Percentiles rank a stretch among this genome's conserved stretches.
phyloP scores from a whole-genome alignment of 2,113 vertebrate species.

The Rhabdomys dilectus region DNA sequence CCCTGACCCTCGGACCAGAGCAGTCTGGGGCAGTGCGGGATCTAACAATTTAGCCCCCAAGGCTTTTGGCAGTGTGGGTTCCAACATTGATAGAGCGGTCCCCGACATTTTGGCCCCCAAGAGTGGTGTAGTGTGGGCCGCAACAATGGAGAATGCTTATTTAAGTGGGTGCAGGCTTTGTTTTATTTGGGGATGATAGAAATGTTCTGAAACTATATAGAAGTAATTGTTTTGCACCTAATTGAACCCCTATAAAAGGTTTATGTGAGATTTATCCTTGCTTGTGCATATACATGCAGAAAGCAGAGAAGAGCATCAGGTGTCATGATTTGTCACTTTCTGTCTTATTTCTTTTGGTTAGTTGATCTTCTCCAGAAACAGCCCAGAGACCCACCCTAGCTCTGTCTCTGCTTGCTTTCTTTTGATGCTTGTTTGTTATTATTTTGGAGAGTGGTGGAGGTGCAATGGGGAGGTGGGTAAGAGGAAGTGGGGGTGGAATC shows the following conservation, averaged over 20 bases:
- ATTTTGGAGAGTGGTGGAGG: neutral
- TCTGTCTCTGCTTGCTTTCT: neutral
- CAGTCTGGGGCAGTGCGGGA: too few species aligned
- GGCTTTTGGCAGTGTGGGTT: too few species aligned
- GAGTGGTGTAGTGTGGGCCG: too few species aligned
- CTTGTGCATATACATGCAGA: neutral
- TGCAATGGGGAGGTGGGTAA: neutral
- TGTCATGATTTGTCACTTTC: neutral
- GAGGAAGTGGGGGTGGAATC: neutral
- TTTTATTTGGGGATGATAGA: neutral
- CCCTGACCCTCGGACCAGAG: too few species aligned
- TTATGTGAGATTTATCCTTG: neutral
- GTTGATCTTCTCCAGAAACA: neutral
- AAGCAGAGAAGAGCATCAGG: neutral
- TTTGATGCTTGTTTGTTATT: neutral
- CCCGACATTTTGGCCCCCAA: too few species aligned
- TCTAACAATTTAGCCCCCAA: too few species aligned
- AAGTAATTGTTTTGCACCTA: neutral
- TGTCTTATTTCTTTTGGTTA: neutral
- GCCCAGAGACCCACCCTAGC: neutral
- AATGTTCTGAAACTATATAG: constrained; percentile 1
- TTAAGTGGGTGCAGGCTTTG: neutral
- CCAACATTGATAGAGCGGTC: too few species aligned
- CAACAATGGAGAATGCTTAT: neutral
- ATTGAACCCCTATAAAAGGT: neutral